Percentiles rank a stretch among this genome's conserved stretches.
Conservation (phyloP, 2,888 invertebrate species). For the Ichneumoninae sp. region DNA sequence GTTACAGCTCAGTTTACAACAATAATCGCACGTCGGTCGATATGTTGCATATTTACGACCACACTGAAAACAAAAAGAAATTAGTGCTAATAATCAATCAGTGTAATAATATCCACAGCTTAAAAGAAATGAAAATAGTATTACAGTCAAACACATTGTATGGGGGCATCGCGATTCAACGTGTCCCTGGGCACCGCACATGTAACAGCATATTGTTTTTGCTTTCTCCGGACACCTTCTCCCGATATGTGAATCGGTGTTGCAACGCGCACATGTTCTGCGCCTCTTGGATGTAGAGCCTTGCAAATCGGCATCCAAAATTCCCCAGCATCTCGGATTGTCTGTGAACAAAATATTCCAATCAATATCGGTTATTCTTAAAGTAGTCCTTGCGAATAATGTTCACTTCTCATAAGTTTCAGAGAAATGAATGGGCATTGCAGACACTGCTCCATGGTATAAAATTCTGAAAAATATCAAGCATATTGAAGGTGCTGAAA, state of each 20-base stretch:
- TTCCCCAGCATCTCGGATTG: slow-evolving; percentile 78
- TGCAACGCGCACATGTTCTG: slow-evolving; percentile 87
- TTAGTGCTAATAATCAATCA: slow-evolving; percentile 27
- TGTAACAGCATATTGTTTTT: slow-evolving; percentile 85
- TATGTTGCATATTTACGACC: slow-evolving; percentile 84
- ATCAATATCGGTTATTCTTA: background rate
- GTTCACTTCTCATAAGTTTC: no score
- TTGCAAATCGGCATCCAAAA: slow-evolving; percentile 76
- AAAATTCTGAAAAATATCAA: no score
- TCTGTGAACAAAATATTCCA: slow-evolving; percentile 67
- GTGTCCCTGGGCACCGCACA: slow-evolving; percentile 90
- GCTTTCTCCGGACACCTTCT: slow-evolving; percentile 86
- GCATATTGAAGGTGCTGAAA: no score
- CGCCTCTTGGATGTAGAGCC: slow-evolving; percentile 46
- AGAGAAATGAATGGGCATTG: no score
- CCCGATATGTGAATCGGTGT: slow-evolving; percentile 87
- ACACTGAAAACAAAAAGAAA: slow-evolving; percentile 86
- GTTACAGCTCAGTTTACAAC: slow-evolving; percentile 85
- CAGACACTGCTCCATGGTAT: no score
- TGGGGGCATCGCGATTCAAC: slow-evolving; percentile 88
- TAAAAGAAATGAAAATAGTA: slow-evolving; percentile 65
- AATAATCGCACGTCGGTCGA: slow-evolving; percentile 85
- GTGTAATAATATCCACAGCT: slow-evolving; percentile 9
- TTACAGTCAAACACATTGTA: slow-evolving; percentile 89
- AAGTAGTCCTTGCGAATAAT: no score